Evolutionary conservation across 92 coral and sea anemone species (phyloP).

Genomic region (Porites lobata): DNA sequence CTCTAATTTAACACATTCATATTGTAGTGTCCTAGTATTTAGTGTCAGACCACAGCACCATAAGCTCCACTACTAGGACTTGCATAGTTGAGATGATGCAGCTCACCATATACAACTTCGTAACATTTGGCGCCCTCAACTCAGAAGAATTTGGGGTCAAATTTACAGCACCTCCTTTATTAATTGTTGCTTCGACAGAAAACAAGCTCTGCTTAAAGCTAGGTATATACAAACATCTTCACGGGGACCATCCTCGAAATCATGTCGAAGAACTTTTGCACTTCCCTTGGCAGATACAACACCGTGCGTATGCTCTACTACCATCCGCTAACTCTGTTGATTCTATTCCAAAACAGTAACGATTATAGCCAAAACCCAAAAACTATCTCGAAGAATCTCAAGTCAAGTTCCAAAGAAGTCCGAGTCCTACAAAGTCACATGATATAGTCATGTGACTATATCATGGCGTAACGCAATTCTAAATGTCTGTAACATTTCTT

Average conservation of each 20-base stretch:
- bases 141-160: slow-evolving; percentile 30
- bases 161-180: slow-evolving; percentile 46
- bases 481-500: too few species aligned
- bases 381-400: too few species aligned
- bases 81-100: slow-evolving; percentile 39
- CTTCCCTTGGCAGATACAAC: slow-evolving; percentile 47
- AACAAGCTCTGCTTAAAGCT: slow-evolving; percentile 60
- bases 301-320: slow-evolving; percentile 32
- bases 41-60: slow-evolving; percentile 47
- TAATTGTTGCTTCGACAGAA: slow-evolving; percentile 51
- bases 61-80: slow-evolving; percentile 7
- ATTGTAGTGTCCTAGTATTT: slow-evolving; percentile 50
- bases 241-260: slow-evolving; percentile 29
- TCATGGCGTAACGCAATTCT: too few species aligned
- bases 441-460: too few species aligned
- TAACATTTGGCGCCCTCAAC: slow-evolving; percentile 40
- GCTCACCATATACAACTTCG: slow-evolving; percentile 43
- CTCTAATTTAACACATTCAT: slow-evolving; percentile 30
- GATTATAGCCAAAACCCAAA: too few species aligned
- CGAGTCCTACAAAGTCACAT: too few species aligned
- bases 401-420: too few species aligned
- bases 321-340: slow-evolving; percentile 56
- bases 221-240: slow-evolving; percentile 60
- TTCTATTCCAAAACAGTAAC: too few species aligned
- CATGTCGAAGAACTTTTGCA: slow-evolving; percentile 37